phyloP scores from a whole-genome alignment of 2,797 vertebrate genomes.

The Xenopus petersii region DNA sequence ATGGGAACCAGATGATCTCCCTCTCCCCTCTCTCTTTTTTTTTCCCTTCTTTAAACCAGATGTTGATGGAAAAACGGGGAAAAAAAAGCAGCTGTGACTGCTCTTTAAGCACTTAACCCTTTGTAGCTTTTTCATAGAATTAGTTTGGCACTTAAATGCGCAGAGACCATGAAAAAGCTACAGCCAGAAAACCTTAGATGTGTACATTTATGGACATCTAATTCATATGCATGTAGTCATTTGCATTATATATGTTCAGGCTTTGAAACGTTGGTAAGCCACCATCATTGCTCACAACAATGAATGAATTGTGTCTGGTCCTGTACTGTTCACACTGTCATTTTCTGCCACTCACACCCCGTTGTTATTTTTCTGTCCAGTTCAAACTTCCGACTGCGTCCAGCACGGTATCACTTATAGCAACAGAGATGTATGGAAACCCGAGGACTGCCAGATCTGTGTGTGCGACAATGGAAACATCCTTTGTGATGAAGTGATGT shows the following conservation, averaged over 20 bases:
- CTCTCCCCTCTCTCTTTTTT: constrained; percentile 9
- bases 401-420: constrained; percentile 77
- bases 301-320: too few relatives aligned
- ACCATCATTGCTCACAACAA: too few relatives aligned
- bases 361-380: constrained; percentile 46
- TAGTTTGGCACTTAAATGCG: too few relatives aligned
- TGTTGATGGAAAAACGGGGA: constrained; percentile 19
- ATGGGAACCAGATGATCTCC: constrained; percentile 66
- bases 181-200: too few relatives aligned
- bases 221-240: too few relatives aligned
- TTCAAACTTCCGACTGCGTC: constrained; percentile 72
- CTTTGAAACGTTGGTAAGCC: too few relatives aligned
- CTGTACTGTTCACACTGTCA: too few relatives aligned
- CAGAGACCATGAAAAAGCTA: too few relatives aligned
- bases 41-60: constrained; percentile 30
- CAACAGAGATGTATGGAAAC: constrained; percentile 92
- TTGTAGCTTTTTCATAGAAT: not conserved
- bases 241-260: too few relatives aligned
- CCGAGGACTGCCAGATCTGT: constrained; percentile 85
- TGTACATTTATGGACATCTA: too few relatives aligned
- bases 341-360: too few relatives aligned
- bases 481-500: constrained; percentile 86
- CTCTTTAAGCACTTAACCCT: constrained; percentile 16
- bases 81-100: not conserved
- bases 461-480: constrained; percentile 84